These are phyloP conservation scores for Catostomus latipinnis DNA, from an alignment of 2,797 vertebrate species.

Conservation along the genomic window DNA sequence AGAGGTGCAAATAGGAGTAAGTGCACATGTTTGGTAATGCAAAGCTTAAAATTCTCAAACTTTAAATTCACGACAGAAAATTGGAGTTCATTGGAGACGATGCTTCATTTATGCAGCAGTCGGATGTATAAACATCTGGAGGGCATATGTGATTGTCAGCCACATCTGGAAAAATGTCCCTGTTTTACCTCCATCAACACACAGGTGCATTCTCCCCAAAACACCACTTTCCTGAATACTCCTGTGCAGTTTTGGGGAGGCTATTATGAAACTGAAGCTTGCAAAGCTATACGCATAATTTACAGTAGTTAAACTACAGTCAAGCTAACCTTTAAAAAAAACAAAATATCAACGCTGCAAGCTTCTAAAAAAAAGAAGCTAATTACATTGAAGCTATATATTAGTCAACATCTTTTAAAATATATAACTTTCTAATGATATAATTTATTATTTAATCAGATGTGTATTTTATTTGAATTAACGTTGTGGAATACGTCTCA, in stretches of 20 bases:
- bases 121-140: conserved; percentile 60
- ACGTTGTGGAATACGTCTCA: too few species aligned
- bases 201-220: conserved; percentile 40
- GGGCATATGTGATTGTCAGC: conserved; percentile 51
- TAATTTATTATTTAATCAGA: too few species aligned
- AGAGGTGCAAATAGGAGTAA: background rate
- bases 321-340: too few species aligned
- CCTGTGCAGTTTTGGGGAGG: background rate
- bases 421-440: too few species aligned
- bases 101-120: conserved; percentile 43
- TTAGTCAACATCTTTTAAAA: too few species aligned
- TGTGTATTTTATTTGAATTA: too few species aligned
- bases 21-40: background rate
- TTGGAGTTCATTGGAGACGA: conserved; percentile 54
- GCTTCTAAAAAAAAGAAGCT: too few species aligned
- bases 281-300: too few species aligned
- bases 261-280: too few species aligned
- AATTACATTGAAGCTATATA: too few species aligned
- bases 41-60: background rate
- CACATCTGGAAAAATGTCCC: conserved; percentile 41
- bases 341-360: too few species aligned
- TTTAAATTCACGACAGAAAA: conserved; percentile 24
- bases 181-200: conserved; percentile 25
- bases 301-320: too few species aligned
- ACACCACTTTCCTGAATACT: conserved; percentile 25